Evolutionary conservation across 1,140 invertebrate species (phyloP).

Genomic region (Pseudomyrmex dendroicus): DNA sequence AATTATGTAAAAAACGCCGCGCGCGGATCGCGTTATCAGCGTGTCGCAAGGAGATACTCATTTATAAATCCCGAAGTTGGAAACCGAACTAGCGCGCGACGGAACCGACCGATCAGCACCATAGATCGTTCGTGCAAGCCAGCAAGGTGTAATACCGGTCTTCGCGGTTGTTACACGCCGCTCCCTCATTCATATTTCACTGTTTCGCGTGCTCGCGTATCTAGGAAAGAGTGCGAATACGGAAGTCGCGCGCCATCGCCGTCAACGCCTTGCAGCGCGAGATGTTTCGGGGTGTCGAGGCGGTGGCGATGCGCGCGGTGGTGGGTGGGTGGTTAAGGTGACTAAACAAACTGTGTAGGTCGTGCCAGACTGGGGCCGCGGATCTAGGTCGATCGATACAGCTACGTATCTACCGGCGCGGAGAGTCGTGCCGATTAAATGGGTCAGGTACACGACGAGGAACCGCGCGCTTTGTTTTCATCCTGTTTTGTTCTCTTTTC

Average conservation of each 20-base stretch:
- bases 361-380: constrained; percentile 81
- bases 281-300: constrained; percentile 1
- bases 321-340: constrained; percentile 71
- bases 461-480: constrained; percentile 71
- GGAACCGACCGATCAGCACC: not conserved
- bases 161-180: constrained; percentile 41
- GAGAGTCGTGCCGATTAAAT: constrained; percentile 75
- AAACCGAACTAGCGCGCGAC: not conserved
- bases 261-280: not conserved
- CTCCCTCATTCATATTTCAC: constrained; percentile 45
- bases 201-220: not conserved
- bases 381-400: constrained; percentile 85
- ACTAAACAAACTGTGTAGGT: constrained; percentile 80
- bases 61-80: constrained; percentile 17
- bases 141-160: constrained; percentile 24
- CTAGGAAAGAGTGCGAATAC: not conserved
- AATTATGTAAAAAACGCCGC: not conserved
- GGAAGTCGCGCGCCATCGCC: constrained; percentile 8
- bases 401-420: constrained; percentile 80
- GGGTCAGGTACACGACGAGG: constrained; percentile 80
- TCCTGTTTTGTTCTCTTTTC: constrained; percentile 62
- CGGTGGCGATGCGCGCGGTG: constrained; percentile 55
- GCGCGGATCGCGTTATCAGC: not conserved
- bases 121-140: constrained; percentile 13
- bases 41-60: not conserved